A percentile compares a stretch with the other conserved stretches of the same genome.
These are phyloP conservation scores for Synanthedon andrenaeformis DNA, from an alignment of 2,888 invertebrate species.

Conservation along the genomic window DNA sequence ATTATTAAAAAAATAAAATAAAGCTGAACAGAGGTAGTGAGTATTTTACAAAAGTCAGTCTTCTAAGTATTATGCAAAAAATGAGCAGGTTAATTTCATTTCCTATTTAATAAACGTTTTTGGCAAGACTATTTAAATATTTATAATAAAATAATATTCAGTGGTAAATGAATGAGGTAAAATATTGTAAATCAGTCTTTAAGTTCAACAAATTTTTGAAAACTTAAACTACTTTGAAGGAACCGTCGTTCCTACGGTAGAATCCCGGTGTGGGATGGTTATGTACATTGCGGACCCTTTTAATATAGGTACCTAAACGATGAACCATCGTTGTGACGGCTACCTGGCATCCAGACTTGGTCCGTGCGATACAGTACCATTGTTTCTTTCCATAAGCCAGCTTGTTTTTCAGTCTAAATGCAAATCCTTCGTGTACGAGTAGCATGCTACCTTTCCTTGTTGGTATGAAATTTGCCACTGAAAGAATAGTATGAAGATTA, in stretches of 20 bases:
- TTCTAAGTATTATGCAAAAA: background rate
- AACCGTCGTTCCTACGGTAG: conserved; percentile 46
- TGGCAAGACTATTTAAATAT: background rate
- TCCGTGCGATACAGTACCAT: conserved; percentile 56
- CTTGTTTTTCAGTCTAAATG: conserved; percentile 55
- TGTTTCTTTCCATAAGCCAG: conserved; percentile 58
- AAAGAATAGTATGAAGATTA: conserved; percentile 15
- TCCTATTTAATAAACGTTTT: background rate
- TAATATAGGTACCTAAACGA: conserved; percentile 32
- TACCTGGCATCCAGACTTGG: conserved; percentile 52
- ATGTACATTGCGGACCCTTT: conserved; percentile 44
- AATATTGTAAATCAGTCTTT: conserved; percentile 6
- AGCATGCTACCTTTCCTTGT: conserved; percentile 52
- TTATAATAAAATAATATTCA: background rate
- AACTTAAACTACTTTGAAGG: conserved; percentile 45
- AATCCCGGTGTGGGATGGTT: conserved; percentile 54
- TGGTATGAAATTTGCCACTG: conserved; percentile 55
- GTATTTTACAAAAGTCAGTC: background rate
- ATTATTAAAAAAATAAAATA: background rate
- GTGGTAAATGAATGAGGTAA: conserved; percentile 8
- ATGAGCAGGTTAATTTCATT: background rate
- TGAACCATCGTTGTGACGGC: conserved; percentile 45
- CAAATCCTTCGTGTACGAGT: conserved; percentile 48
- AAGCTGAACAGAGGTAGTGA: background rate
- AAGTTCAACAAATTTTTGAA: background rate